These are phyloP conservation scores for Pelecanus crispus DNA, from an alignment of 2,113 vertebrate species.

Conservation along the genomic window DNA sequence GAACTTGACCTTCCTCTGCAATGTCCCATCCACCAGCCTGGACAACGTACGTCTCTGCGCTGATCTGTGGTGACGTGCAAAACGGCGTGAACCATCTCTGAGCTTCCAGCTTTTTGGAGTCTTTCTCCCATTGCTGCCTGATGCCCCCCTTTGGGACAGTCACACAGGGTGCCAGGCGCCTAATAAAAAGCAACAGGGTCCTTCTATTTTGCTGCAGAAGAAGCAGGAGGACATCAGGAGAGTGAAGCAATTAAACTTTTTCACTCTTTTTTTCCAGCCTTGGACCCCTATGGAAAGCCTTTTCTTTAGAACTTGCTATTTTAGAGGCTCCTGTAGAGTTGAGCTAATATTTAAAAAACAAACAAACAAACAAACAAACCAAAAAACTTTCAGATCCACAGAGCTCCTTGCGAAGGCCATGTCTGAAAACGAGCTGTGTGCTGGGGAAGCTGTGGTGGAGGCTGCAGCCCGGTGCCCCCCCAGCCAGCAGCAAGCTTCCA, in stretches of 20 bases:
- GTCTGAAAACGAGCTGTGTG: not conserved
- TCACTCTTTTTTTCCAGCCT: not conserved
- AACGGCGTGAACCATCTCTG: not conserved
- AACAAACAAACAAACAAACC: not conserved
- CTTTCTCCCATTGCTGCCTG: not conserved
- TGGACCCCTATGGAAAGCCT: not conserved
- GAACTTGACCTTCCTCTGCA: not conserved
- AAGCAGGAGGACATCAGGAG: not conserved
- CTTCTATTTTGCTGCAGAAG: not conserved
- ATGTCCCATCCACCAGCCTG: not conserved
- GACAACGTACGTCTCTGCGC: not conserved
- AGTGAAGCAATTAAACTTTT: not conserved
- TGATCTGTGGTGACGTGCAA: fast-evolving
- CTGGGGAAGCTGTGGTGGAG: not conserved
- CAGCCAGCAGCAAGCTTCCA: not conserved
- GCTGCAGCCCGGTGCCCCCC: not conserved
- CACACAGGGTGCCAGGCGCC: not conserved
- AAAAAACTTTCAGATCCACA: not conserved
- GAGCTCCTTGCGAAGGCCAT: not conserved
- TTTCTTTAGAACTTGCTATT: not conserved
- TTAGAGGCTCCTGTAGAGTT: not conserved
- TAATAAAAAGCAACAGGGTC: not conserved
- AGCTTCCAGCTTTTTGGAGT: not conserved
- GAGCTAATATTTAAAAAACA: not conserved
- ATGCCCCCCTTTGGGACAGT: not conserved